Conservation (phyloP, 2,888 invertebrate species). For the Sinohyriopsis cumingii region DNA sequence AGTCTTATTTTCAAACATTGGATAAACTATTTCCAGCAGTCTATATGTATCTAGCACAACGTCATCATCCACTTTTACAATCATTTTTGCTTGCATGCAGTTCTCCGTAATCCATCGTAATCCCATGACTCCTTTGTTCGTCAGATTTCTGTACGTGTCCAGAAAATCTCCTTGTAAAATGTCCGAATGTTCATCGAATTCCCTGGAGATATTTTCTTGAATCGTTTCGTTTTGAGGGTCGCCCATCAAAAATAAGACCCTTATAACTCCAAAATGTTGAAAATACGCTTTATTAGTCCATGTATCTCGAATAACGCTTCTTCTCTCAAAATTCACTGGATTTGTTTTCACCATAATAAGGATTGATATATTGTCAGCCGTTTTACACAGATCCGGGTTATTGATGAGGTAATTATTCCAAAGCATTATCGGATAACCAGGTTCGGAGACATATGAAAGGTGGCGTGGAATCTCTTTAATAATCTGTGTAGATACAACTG, state of each 20-base stretch:
- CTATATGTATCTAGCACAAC: conserved; percentile 44
- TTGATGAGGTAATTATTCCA: not conserved
- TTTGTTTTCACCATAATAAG: conserved; percentile 14
- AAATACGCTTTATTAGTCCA: conserved; percentile 17
- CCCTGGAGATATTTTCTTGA: conserved; percentile 12
- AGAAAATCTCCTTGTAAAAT: conserved; percentile 27
- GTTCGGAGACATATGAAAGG: not conserved
- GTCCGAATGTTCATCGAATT: conserved; percentile 16
- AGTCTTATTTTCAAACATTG: conserved; percentile 10
- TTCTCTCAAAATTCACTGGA: conserved; percentile 13
- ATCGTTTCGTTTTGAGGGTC: conserved; percentile 1
- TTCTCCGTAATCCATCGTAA: conserved; percentile 69
- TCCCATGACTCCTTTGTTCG: conserved; percentile 71
- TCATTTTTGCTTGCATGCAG: conserved; percentile 65
- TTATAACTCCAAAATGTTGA: conserved; percentile 6
- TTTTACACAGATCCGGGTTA: conserved; percentile 8
- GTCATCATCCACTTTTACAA: conserved; percentile 72
- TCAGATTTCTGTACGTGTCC: conserved; percentile 69
- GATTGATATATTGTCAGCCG: not conserved
- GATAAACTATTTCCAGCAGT: conserved; percentile 17
- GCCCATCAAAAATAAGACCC: conserved; percentile 19
- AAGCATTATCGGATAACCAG: not conserved
- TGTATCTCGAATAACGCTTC: conserved; percentile 22
- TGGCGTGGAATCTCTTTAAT: too few species aligned
- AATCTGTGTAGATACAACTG: too few species aligned